Conservation (phyloP, 2,797 vertebrate genomes). For the Microctenopoma stevenorrisi region DNA sequence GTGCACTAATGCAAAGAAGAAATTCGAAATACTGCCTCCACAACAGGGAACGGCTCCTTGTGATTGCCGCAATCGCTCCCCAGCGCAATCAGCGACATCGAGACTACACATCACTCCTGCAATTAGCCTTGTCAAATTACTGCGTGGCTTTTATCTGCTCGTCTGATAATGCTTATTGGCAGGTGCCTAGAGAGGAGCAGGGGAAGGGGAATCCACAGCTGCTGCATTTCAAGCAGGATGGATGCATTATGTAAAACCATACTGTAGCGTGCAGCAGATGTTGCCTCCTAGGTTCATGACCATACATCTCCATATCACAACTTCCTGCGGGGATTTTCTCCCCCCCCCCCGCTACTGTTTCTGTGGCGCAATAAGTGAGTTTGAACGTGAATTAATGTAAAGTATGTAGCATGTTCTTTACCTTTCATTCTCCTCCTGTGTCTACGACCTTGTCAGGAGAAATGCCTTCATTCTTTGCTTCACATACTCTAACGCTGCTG, state of each 20-base stretch:
- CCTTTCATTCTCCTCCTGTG: conserved; percentile 33
- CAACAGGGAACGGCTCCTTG: conserved; percentile 9
- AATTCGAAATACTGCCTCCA: background rate
- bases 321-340: background rate
- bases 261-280: conserved; percentile 58
- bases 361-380: conserved; percentile 22
- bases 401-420: conserved; percentile 31
- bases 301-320: conserved; percentile 35
- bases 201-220: conserved; percentile 46
- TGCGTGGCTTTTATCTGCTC: conserved; percentile 43
- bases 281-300: conserved; percentile 13
- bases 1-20: conserved; percentile 33
- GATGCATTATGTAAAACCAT: conserved; percentile 58
- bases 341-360: conserved; percentile 10
- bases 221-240: conserved; percentile 39
- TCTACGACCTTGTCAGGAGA: conserved; percentile 56
- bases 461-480: conserved; percentile 44
- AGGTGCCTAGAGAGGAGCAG: conserved; percentile 52
- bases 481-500: conserved; percentile 7
- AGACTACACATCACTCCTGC: conserved; percentile 47
- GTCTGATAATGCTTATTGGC: conserved; percentile 60
- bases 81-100: conserved; percentile 49
- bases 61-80: conserved; percentile 61
- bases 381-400: conserved; percentile 21
- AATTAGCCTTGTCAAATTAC: conserved; percentile 64